Base-by-base conservation (phyloP, 2,888 invertebrate species). In the Xylocampa areola region DNA sequence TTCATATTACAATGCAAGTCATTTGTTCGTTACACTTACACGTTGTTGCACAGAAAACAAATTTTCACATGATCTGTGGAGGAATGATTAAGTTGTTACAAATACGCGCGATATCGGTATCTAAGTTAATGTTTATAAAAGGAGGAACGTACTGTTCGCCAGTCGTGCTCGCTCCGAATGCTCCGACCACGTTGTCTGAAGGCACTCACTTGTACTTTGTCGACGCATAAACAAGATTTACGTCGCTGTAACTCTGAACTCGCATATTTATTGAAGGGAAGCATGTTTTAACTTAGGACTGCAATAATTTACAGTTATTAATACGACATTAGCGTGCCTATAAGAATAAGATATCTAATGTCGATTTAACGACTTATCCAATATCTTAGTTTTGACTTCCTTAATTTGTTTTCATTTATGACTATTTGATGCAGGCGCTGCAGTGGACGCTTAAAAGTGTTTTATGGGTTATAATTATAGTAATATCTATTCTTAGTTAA, bases 381-480 rank as follows among this genome's bases (percentile, higher is more conserved):
- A 39, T 55, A 57, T 57, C 51, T 60, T 50, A 48, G 52, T 49
- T 55, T 52, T 33, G 30, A 73, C 61, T 76, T 73, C 74, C 73
- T 65, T 61, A 51, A 64, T 73, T 73, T 68, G 50, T 68, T 76
- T 72, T 73, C 55, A 73, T n/a, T n/a, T n/a, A n/a, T n/a, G n/a
- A 44, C 14, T 51, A 44, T 54, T 44, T 45, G 51, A 47, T 48
- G 27, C 39, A 51, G 54, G 40, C 19, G 35, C 23, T 50, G 19
- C 23, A 35, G 14, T 62, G 35, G 33, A 45, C 44, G 57, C 50
- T 40, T 43, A 62, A 36, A 71, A 53, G 48, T 61, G 39, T 68
- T 73, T 66, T 59, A 66, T 67, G 30, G 29, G 7, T 13, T 21
- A 30, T 67, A 59, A 71, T 57, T 49, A 58, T 59, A 27, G 41